Base-by-base conservation (phyloP, 35 echinoderm and acorn worm species). In the Diadema setosum region DNA sequence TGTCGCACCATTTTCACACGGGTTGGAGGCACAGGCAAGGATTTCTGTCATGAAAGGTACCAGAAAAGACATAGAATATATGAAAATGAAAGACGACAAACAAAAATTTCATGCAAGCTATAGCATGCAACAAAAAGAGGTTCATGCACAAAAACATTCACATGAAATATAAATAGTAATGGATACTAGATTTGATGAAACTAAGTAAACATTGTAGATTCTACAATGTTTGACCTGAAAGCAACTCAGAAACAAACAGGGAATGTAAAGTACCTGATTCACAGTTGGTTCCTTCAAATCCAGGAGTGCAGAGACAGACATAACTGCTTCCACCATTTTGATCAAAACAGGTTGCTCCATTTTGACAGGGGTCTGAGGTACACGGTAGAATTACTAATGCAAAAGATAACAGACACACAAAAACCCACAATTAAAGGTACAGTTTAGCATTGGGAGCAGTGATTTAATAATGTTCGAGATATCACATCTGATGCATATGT, bases 1-100 rank as follows among this genome's bases (percentile, higher is more conserved):
- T 61, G 57, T 45, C 9, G 75, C 87, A 45, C 87, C 87, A 65
- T 89, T 89, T 56, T 65, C 48, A 46, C 87, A 90, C 27, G 87
- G 50, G 48, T 56, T 57, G 18, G 50, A 43, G 31, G 21, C 20
- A 61, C 87, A 90, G 2, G 35, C 29, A 8, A 25, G 30, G 2
- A n/a, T n/a, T n/a, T n/a, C n/a, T n/a, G n/a, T n/a, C n/a, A n/a
- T n/a, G n/a, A n/a, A n/a, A n/a, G n/a, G n/a, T n/a, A n/a, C n/a
- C n/a, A n/a, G n/a, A n/a, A n/a, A n/a, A n/a, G n/a, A n/a, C n/a
- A n/a, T n/a, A n/a, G n/a, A n/a, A n/a, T n/a, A n/a, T n/a, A n/a
- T n/a, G n/a, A n/a, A n/a, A n/a, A n/a, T n/a, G n/a, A n/a, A n/a
- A n/a, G n/a, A n/a, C n/a, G n/a, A n/a, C n/a, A n/a, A n/a, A n/a